These are phyloP conservation scores for Pyrgus malvae DNA, from an alignment of 2,888 invertebrate species.

Conservation along the genomic window DNA sequence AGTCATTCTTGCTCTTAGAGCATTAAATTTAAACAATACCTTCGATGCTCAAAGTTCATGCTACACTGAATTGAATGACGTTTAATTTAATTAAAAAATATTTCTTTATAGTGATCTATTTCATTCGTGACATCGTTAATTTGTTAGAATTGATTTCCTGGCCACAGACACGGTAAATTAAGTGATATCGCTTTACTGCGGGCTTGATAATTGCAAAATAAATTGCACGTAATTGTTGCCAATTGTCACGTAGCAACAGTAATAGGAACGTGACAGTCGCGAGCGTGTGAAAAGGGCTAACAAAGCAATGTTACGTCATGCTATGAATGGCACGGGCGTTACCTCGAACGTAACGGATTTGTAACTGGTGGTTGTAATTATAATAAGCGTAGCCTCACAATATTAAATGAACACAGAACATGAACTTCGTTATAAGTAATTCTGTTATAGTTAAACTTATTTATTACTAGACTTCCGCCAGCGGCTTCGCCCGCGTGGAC, in stretches of 20 bases:
- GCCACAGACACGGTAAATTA: constrained; percentile 7
- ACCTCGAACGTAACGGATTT: background rate
- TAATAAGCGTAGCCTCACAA: no score
- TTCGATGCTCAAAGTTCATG: no score
- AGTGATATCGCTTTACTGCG: constrained; percentile 10
- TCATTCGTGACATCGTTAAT: constrained; percentile 10
- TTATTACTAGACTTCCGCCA: no score
- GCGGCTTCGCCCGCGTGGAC: no score
- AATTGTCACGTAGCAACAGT: constrained; percentile 22
- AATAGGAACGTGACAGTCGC: constrained; percentile 16
- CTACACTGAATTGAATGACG: no score
- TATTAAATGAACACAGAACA: no score
- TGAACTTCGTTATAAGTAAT: no score
- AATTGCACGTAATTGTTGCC: constrained; percentile 17
- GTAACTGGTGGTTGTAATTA: no score
- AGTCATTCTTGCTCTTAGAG: no score
- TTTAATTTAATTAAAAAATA: no score
- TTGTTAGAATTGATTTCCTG: constrained; percentile 7
- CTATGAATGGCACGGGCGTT: constrained; percentile 1
- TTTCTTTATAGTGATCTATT: background rate
- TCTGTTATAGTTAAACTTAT: no score
- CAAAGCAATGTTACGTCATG: background rate
- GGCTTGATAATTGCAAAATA: constrained; percentile 21
- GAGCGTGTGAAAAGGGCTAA: constrained; percentile 25
- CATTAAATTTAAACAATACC: no score